Base-by-base conservation (phyloP, 1,140 invertebrate genomes). In the Drosophila pallidifrons region DNA sequence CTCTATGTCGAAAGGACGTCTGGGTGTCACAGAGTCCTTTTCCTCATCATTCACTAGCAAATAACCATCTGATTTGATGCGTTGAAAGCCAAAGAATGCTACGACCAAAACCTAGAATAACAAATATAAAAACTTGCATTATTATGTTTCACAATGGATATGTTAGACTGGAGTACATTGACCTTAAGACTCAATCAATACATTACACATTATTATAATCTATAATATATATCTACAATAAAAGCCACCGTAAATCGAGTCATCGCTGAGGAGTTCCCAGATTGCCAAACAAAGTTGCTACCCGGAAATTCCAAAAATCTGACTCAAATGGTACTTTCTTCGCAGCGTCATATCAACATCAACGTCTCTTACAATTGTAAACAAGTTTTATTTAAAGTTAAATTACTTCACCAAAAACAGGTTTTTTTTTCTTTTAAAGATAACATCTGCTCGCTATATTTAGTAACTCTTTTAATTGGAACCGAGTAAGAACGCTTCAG, bases 61-160 rank as follows among this genome's bases (percentile, higher is more conserved):
- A 45, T 78, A 77, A 3, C 68, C 75, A 49, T 73, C 69, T 13
- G 58, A 71, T 57, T 82, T 86, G 13, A 91, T 74, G 45, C 86
- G 91, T 85, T 92, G 91, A 61, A 92, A 92, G 1, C 91, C 91
- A 68, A 92, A 92, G 54, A 92, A 92, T 0, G 83, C 60, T 35
- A 77, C 58, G 1, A 89, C 51, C 74, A 87, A 81, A 5, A 87
- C 70, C 83, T 88, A 10, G 1, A 28, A 6, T 28, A 30, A 20
- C 2, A 11, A 25, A 32, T 8, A 25, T 13, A n/a, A 13, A n/a
- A 0, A 13, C 3, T 16, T 20, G 32, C 20, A 30, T 52, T 30
- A 58, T 35, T 11, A 38, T 38, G 20, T 25, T 25, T 25, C 20
- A 25, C 0, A 25, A 25, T 25, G 3, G 3, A 25, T 25, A 25